Percentiles rank a stretch among this genome's conserved stretches.
These are phyloP conservation scores for Lethenteron camtschaticum DNA, from an alignment of 2,113 vertebrate genomes.

Conservation along the genomic window DNA sequence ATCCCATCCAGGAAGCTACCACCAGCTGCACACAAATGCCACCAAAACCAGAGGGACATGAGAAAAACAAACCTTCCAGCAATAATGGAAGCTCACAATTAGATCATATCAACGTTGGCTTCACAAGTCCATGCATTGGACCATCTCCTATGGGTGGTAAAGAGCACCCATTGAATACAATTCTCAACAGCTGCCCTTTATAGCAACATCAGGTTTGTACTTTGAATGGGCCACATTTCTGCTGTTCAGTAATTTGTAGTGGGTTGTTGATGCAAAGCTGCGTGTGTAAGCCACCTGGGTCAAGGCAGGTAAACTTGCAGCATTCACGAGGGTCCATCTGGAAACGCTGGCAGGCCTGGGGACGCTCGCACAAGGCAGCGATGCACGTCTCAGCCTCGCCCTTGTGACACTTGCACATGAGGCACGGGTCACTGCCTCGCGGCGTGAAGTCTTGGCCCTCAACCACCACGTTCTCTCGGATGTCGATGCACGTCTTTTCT, in stretches of 20 bases:
- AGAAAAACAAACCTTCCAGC: neutral
- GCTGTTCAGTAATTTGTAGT: too few species aligned
- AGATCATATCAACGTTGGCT: neutral
- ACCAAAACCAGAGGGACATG: neutral
- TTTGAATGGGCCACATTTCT: too few species aligned
- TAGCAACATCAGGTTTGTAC: too few species aligned
- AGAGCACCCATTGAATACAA: too few species aligned
- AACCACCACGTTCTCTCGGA: constrained; percentile 83
- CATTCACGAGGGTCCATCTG: constrained; percentile 89
- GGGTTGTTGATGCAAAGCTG: too few species aligned
- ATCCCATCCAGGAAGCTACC: constrained; percentile 87
- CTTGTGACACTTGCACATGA: constrained; percentile 87
- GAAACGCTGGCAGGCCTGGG: constrained; percentile 79
- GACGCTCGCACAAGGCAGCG: constrained; percentile 72
- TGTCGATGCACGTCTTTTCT: constrained; percentile 94
- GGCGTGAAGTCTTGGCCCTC: constrained; percentile 97
- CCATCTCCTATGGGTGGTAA: too few species aligned
- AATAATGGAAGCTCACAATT: neutral
- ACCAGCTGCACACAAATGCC: constrained; percentile 34
- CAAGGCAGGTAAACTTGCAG: constrained; percentile 91
- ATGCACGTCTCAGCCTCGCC: constrained; percentile 95
- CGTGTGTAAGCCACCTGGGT: constrained; percentile 34
- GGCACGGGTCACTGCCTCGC: constrained; percentile 77
- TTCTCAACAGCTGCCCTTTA: too few species aligned
- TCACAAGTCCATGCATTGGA: too few species aligned